Conservation (phyloP, 2,888 invertebrate genomes). For the Choreutis nemorana region DNA sequence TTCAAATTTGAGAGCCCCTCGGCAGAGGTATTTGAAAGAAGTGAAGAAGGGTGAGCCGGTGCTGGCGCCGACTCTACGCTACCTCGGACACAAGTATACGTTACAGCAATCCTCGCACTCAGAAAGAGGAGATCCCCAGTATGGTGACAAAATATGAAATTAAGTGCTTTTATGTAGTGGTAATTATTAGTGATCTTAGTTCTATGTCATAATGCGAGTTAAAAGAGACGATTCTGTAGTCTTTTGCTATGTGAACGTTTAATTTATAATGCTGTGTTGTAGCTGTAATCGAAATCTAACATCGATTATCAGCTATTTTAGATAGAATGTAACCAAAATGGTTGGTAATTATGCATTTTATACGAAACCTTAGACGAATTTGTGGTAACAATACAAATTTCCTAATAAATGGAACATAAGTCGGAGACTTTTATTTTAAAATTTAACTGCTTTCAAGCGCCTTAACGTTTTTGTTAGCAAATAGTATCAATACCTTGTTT, state of each 20-base stretch:
- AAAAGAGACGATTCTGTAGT: constrained; percentile 19
- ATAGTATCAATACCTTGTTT: too few species aligned
- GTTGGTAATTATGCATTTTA: constrained; percentile 54
- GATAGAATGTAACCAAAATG: constrained; percentile 27
- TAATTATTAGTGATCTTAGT: constrained; percentile 28
- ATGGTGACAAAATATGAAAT: constrained; percentile 52
- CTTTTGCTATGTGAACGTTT: constrained; percentile 21
- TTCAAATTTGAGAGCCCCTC: constrained; percentile 13
- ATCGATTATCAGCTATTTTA: constrained; percentile 23
- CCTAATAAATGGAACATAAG: too few species aligned
- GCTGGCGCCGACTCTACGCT: constrained; percentile 11
- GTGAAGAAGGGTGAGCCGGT: constrained; percentile 15
- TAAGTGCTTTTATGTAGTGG: constrained; percentile 17
- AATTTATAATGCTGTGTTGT: constrained; percentile 25
- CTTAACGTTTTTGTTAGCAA: too few species aligned
- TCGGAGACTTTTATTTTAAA: too few species aligned
- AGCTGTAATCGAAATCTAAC: constrained; percentile 23
- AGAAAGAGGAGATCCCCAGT: constrained; percentile 34
- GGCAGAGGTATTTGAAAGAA: constrained; percentile 20
- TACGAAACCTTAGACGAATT: constrained; percentile 34
- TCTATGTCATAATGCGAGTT: constrained; percentile 22
- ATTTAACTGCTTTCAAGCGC: too few species aligned
- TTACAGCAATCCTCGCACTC: too few species aligned
- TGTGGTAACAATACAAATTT: constrained; percentile 28
- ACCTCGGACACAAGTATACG: constrained; percentile 15